phyloP scores from a whole-genome alignment of 2,888 invertebrate species.

The Lochmaea crataegi region DNA sequence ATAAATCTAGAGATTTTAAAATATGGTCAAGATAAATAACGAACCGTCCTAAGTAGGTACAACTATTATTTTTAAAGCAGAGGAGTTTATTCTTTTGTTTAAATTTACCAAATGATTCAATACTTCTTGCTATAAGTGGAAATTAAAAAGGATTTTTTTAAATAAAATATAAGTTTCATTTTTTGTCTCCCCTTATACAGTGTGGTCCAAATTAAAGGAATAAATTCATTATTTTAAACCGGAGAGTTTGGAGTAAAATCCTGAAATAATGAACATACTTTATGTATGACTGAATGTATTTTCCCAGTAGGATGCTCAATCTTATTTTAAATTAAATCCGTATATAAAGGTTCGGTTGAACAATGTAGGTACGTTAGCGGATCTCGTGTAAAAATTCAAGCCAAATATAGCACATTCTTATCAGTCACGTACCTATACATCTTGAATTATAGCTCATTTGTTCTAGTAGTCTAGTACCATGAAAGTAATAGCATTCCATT shows the following conservation, averaged over 20 bases:
- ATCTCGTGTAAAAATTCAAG: not conserved
- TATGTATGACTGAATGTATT: no score
- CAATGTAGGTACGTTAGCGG: not conserved
- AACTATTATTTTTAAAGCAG: not conserved
- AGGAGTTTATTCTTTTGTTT: not conserved
- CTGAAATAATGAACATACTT: no score
- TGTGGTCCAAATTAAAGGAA: no score
- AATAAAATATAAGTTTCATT: no score
- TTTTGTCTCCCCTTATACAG: no score
- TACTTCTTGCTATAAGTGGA: not conserved
- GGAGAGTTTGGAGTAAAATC: no score
- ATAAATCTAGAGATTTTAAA: not conserved
- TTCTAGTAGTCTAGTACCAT: not conserved
- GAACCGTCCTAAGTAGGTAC: not conserved
- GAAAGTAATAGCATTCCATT: not conserved
- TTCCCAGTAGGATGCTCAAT: not conserved
- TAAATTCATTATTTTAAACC: no score
- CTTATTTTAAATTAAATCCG: not conserved
- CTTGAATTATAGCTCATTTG: not conserved
- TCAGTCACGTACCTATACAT: no score
- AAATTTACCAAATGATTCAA: slow-evolving; percentile 5
- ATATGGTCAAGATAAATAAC: slow-evolving; percentile 10
- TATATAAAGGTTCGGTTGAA: not conserved
- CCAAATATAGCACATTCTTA: not conserved
- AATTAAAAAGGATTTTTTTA: no score